A percentile compares a stretch with the other conserved stretches of the same genome.
phyloP scores from a whole-genome alignment of 2,113 vertebrate species.

The mouse (Mus musculus) region DNA sequence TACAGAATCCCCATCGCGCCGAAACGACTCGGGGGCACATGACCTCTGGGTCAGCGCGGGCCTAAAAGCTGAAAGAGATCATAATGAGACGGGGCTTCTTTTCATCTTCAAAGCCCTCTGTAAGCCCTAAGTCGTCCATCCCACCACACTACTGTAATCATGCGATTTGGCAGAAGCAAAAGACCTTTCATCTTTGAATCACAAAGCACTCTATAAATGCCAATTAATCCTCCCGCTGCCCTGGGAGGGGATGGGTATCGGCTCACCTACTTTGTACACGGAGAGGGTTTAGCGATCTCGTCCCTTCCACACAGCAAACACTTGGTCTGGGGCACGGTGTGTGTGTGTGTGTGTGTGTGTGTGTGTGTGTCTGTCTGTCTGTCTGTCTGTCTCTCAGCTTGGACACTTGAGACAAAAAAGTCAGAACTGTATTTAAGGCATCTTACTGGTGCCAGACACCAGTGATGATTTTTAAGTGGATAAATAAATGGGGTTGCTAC shows the following conservation, averaged over 20 bases:
- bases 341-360: too few relatives aligned
- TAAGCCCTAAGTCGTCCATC: conserved; percentile 68
- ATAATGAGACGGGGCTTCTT: conserved; percentile 61
- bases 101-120: conserved; percentile 78
- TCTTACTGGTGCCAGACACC: neutral
- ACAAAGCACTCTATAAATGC: conserved; percentile 76
- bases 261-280: conserved; percentile 21
- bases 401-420: neutral
- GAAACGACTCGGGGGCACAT: conserved; percentile 23
- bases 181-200: conserved; percentile 77
- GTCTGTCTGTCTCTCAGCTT: neutral
- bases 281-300: conserved; percentile 48
- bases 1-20: conserved; percentile 47
- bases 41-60: conserved; percentile 61
- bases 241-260: conserved; percentile 27
- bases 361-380: too few relatives aligned
- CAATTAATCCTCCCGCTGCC: conserved; percentile 65
- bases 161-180: conserved; percentile 66
- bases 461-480: neutral
- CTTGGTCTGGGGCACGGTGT: neutral
- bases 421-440: neutral
- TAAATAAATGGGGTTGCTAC: neutral
- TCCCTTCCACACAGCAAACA: conserved; percentile 53
- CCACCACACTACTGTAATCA: conserved; percentile 63
- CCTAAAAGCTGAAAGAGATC: conserved; percentile 65